Evolutionary conservation across 2,113 vertebrate species (phyloP), one percentile per base, ranked within the genome.

Genomic region (Charina bottae): DNA sequence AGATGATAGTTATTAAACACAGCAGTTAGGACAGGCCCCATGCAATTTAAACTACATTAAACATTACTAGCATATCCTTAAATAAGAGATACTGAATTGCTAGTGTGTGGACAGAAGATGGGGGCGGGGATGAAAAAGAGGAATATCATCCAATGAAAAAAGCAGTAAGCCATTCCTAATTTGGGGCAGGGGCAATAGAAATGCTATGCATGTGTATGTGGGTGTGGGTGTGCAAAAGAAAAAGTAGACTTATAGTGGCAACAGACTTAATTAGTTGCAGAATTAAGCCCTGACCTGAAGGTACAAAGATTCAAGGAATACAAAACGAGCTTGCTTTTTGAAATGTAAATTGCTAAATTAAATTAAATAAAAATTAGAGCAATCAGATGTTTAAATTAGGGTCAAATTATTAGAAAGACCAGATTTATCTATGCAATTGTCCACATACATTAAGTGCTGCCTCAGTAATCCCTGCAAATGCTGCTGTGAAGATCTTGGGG

Each of bases 1-100:
- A 94, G 94, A 97, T 97, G 97, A 98, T 98, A 98, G 98, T 98
- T 98, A 98, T 97, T 97, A 97, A 98, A 97, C 96, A 97, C 97
- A 96, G 93, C 93, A 92, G 92, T 83, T 94, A 96, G 93, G 90
- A 90, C 83, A 83, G 85, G 59, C 87, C 72, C 91, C 0, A 0
- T 53, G 91, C 93, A 68, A 94, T 95, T 95, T 92, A 46, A 85
- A 93, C 83, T 91, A 91, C 90, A 94, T 58, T 78, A 91, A 86
- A 94, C 94, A 95, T 83, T 26, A 92, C 90, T 92, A 92, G 0
- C 12, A 90, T 95, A 90, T 91, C 86, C 92, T 95, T 87, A 72
- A 95, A 92, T 91, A 96, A 95, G 89, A 92, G 85, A 95, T n/a
- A 37, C 56, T 21, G n/a, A 46, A 3, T 37, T 89, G 87, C 87